A percentile compares a stretch with the other conserved stretches of the same genome.
Evolutionary conservation across 2,888 invertebrate genomes (phyloP).

Genomic region (Apamea crenata): DNA sequence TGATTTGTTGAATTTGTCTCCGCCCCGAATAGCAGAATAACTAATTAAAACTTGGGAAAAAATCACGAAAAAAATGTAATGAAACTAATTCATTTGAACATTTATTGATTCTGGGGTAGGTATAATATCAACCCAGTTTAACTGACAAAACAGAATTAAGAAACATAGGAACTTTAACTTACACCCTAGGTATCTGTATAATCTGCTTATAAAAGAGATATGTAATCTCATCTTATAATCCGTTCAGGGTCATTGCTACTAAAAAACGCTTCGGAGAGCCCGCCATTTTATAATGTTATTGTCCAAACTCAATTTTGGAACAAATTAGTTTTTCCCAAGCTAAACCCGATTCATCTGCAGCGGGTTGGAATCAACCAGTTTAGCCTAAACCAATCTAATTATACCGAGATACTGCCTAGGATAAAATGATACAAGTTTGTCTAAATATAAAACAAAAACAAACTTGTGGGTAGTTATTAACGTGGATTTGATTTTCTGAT

Average conservation of each 20-base stretch:
- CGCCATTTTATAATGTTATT: slow-evolving; percentile 50
- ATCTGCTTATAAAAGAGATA: neutral
- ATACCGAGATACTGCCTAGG: slow-evolving; percentile 32
- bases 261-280: slow-evolving; percentile 31
- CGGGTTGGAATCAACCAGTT: slow-evolving; percentile 48
- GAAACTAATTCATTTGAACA: too few species aligned
- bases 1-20: too few species aligned
- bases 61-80: too few species aligned
- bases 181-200: neutral
- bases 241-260: slow-evolving; percentile 33
- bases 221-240: slow-evolving; percentile 10
- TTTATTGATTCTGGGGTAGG: too few species aligned
- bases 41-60: too few species aligned
- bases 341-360: slow-evolving; percentile 47
- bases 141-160: neutral
- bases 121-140: neutral
- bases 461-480: neutral
- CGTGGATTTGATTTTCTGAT: neutral
- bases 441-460: slow-evolving; percentile 6
- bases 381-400: slow-evolving; percentile 52
- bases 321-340: slow-evolving; percentile 57
- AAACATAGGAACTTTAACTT: neutral
- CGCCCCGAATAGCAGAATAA: too few species aligned
- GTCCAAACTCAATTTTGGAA: slow-evolving; percentile 48
- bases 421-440: slow-evolving; percentile 21